Conservation (phyloP, 2,888 invertebrate species). For the Orchesellides sinensis region DNA sequence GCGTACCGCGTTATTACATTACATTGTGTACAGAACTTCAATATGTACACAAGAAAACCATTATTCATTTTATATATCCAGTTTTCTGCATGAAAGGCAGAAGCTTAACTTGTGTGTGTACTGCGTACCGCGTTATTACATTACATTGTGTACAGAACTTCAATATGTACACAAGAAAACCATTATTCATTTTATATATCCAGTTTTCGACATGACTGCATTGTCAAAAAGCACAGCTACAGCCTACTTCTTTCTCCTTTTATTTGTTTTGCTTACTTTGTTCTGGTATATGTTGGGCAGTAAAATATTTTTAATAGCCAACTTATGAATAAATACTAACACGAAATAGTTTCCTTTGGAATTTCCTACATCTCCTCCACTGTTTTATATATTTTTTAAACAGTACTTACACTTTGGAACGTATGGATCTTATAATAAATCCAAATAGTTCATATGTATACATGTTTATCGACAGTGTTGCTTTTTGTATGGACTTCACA, state of each 20-base stretch:
- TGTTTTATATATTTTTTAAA: no score
- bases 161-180: conserved; percentile 21
- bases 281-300: no score
- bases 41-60: conserved; percentile 27
- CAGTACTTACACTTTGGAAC: no score
- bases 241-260: conserved; percentile 14
- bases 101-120: background rate
- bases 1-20: background rate
- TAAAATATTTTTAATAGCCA: no score
- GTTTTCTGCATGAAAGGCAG: conserved; percentile 52
- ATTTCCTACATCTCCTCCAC: no score
- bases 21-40: background rate
- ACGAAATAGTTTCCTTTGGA: no score
- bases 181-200: conserved; percentile 40
- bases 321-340: no score
- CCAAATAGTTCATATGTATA: no score
- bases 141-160: background rate
- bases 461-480: no score
- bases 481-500: no score
- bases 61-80: conserved; percentile 42
- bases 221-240: conserved; percentile 25
- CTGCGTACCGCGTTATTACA: background rate
- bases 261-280: background rate
- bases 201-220: conserved; percentile 59
- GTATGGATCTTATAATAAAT: no score